Base-by-base conservation (phyloP, 2,113 vertebrate species). In the Ophthalmolycus amberensis region DNA sequence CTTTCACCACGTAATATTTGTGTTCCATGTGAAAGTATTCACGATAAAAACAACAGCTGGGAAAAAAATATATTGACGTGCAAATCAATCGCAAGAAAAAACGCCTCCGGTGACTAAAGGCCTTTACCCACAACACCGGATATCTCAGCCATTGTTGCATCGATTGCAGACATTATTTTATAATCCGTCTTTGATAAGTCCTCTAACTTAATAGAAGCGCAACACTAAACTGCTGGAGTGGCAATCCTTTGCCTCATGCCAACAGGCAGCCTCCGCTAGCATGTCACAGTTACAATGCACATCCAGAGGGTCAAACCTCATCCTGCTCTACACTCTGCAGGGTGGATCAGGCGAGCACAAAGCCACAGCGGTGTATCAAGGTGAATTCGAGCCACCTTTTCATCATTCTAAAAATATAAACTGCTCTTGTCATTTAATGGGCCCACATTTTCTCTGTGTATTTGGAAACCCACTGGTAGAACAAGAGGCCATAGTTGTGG, bases 221-320 rank as follows among this genome's bases (percentile, higher is more conserved):
- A 34, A 25, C 50, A 42, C 60, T 71, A 42, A 82, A 75, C 42
- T 56, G 67, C 56, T 29, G 27, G 16, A 32, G 46, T 12, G 56
- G 18, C 64, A 67, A 12, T 42, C 42, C 15, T 48, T 25, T 29
- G 58, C n/a, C 25, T 63, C 68, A 42, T n/a, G 62, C 42, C 16
- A 34, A 54, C 66, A 77, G 27, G 48, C 68, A 66, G 60, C 71
- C 29, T 80, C 58, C 71, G 27, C n/a, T 37, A 20, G 34, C 58
- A 75, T 73, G 71, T 79, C 48, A 52, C 69, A 75, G n/a, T 59
- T 71, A 54, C 54, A 77, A 34, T 37, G 22, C 42, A 71, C 32
- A 60, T 16, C 66, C 32, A 75, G 65, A 68, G 79, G 85, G 87
- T 77, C 38, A 75, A 66, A 68, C 46, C 22, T 64, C 60, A 75